These are phyloP conservation scores for Periparus ater DNA, from an alignment of 2,797 vertebrate species.

Conservation along the genomic window DNA sequence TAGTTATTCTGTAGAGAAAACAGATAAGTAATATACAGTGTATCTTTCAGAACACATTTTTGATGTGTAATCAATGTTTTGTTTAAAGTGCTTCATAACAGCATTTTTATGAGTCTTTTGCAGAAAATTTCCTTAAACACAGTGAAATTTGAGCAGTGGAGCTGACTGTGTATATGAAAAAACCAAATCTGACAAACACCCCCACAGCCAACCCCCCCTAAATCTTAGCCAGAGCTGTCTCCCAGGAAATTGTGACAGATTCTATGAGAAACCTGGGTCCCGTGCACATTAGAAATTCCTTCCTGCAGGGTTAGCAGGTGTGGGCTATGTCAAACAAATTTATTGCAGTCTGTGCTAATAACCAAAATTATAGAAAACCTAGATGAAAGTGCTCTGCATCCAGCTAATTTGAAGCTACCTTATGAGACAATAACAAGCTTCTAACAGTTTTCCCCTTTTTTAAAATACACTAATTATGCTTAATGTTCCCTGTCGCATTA, in stretches of 20 bases:
- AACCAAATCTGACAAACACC: background rate
- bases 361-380: conserved; percentile 81
- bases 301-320: conserved; percentile 82
- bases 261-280: conserved; percentile 64
- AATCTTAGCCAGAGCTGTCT: conserved; percentile 34
- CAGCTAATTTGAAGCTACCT: conserved; percentile 84
- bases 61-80: background rate
- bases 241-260: conserved; percentile 69
- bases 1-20: background rate
- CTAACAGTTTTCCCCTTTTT: conserved; percentile 81
- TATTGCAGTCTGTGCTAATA: conserved; percentile 83
- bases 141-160: conserved; percentile 25
- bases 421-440: conserved; percentile 86
- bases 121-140: conserved; percentile 51
- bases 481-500: conserved; percentile 87
- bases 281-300: conserved; percentile 64
- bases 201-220: background rate
- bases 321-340: conserved; percentile 82
- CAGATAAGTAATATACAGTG: background rate
- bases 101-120: conserved; percentile 31
- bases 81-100: conserved; percentile 21
- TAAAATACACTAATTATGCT: conserved; percentile 85
- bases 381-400: conserved; percentile 80
- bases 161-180: background rate
- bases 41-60: background rate